Evolutionary conservation across 2,797 vertebrate genomes (phyloP).

Genomic region (Hoplostethus mediterraneus): DNA sequence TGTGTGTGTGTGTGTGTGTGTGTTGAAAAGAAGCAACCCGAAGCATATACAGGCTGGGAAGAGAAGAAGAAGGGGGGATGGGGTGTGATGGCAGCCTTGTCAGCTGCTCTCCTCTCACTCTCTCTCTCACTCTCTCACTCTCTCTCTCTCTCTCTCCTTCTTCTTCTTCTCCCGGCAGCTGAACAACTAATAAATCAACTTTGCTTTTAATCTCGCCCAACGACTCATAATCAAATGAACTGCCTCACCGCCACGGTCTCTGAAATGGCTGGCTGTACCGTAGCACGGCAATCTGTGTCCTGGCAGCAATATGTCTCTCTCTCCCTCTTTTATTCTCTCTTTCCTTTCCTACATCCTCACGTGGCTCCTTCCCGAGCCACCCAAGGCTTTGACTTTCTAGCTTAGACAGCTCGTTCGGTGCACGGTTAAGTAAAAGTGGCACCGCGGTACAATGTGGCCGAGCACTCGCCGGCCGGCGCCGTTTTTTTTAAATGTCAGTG

Average conservation of each 20-base stretch:
- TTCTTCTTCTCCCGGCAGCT: slow-evolving; percentile 4
- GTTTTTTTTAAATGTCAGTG: slow-evolving; percentile 47
- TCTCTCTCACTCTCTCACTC: slow-evolving; percentile 33
- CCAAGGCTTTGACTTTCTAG: slow-evolving; percentile 25
- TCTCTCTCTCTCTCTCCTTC: slow-evolving; percentile 23
- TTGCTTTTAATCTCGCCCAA: slow-evolving; percentile 81
- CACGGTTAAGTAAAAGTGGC: slow-evolving; percentile 28
- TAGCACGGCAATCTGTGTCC: not conserved
- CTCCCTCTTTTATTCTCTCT: not conserved
- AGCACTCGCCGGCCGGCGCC: not conserved
- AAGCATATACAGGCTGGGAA: not conserved
- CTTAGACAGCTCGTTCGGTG: slow-evolving; percentile 33
- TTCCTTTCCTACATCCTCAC: not conserved
- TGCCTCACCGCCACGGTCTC: slow-evolving; percentile 44
- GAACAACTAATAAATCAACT: slow-evolving; percentile 79
- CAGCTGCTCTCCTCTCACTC: slow-evolving; percentile 48
- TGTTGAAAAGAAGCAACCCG: too few species aligned
- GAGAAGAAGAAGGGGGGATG: not conserved
- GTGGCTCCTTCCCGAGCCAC: slow-evolving; percentile 12
- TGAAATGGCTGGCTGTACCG: slow-evolving; percentile 18
- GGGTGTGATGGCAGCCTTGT: slow-evolving; percentile 39
- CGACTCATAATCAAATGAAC: slow-evolving; percentile 81
- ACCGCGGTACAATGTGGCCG: too few species aligned
- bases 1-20: not conserved
- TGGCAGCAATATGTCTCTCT: slow-evolving; percentile 2